These are phyloP conservation scores for Sardina pilchardus DNA, from an alignment of 2,113 vertebrate genomes.

Conservation along the genomic window DNA sequence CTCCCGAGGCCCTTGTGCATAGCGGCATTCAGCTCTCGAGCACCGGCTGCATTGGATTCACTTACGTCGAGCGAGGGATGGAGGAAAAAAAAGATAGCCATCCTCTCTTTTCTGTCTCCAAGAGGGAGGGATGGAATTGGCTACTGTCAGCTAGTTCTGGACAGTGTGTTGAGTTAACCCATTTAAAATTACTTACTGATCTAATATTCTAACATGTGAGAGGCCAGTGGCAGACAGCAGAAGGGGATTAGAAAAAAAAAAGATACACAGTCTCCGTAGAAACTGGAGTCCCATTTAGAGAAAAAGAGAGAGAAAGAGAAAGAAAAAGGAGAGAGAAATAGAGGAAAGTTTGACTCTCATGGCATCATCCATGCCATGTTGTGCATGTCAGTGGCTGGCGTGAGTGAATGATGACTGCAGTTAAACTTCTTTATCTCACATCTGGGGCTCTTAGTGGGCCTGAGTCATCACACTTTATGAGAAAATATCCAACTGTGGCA, in stretches of 20 bases:
- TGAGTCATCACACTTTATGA: neutral
- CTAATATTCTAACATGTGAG: neutral
- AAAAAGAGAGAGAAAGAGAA: neutral
- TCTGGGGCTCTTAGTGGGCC: neutral
- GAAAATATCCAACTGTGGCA: neutral
- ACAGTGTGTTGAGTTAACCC: neutral
- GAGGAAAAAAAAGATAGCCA: neutral
- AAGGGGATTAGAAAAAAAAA: neutral
- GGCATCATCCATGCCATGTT: neutral
- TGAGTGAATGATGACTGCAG: neutral
- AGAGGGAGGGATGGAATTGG: neutral
- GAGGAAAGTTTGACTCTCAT: neutral
- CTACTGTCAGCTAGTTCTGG: neutral
- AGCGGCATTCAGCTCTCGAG: slow-evolving; percentile 12
- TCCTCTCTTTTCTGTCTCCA: neutral
- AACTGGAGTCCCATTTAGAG: neutral
- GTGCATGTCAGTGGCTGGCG: neutral
- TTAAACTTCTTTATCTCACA: neutral
- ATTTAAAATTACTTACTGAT: neutral
- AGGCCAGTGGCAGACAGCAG: neutral
- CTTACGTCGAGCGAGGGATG: neutral
- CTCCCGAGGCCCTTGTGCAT: neutral
- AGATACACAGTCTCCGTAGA: neutral
- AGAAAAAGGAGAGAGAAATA: neutral
- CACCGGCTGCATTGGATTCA: neutral